Evolutionary conservation across 2,888 invertebrate species (phyloP).

Genomic region (Rutpela maculata): DNA sequence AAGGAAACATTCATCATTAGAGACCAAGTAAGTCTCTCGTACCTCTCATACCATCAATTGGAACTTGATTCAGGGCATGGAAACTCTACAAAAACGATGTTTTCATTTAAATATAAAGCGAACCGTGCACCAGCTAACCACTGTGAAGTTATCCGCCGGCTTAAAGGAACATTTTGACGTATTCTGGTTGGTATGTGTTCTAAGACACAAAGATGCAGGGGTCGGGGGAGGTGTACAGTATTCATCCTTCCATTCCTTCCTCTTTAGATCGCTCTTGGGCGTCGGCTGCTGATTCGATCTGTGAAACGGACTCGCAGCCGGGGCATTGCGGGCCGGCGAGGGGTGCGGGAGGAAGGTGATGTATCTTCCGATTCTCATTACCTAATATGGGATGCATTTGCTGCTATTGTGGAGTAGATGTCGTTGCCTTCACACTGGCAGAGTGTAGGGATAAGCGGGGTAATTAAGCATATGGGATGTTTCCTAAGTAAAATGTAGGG

Average conservation of each 20-base stretch:
- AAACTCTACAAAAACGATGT: background rate
- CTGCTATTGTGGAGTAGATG: constrained; percentile 61
- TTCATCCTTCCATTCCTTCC: constrained; percentile 32
- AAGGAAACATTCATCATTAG: background rate
- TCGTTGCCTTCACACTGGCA: constrained; percentile 49
- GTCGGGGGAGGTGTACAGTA: constrained; percentile 25
- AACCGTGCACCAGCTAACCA: background rate
- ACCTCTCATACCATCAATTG: background rate
- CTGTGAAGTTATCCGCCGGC: background rate
- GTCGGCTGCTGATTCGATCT: constrained; percentile 50
- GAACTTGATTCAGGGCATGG: background rate
- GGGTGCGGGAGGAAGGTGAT: constrained; percentile 40
- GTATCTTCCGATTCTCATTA: constrained; percentile 64
- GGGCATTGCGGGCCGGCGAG: constrained; percentile 32
- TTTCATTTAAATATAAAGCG: background rate
- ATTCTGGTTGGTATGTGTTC: constrained; percentile 21
- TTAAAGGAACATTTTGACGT: constrained; percentile 18
- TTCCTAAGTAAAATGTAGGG: background rate
- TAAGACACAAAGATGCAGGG: constrained; percentile 11
- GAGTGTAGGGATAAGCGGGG: background rate
- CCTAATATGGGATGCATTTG: constrained; percentile 63
- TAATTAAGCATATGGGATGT: background rate
- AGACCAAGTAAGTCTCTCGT: too few species aligned
- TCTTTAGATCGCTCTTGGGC: constrained; percentile 40
- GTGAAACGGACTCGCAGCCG: constrained; percentile 42